A percentile compares a stretch with the other conserved stretches of the same genome.
Conservation (phyloP, 1,140 invertebrate species). For the Achroia grisella region DNA sequence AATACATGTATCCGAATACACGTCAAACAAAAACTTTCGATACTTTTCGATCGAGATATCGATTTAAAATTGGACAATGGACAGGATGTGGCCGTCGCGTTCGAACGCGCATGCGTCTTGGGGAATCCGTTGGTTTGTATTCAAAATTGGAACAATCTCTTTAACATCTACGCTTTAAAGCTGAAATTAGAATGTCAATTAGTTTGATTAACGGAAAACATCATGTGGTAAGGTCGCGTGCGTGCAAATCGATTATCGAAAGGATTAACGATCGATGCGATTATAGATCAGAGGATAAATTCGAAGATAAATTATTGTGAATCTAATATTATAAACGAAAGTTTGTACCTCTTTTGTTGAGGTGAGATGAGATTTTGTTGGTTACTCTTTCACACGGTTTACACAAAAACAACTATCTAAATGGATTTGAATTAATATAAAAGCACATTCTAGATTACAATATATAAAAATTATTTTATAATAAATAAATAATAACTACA, state of each 20-base stretch:
- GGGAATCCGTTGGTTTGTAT: background rate
- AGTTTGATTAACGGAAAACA: constrained; percentile 4
- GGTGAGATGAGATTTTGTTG: no score
- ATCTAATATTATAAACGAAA: no score
- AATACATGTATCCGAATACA: no score
- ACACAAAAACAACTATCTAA: no score
- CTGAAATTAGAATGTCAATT: constrained; percentile 8
- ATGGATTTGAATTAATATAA: no score
- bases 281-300: constrained; percentile 22
- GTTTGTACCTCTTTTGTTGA: no score
- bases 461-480: no score
- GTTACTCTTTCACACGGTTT: no score
- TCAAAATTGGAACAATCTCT: constrained; percentile 1
- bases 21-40: constrained; percentile 16
- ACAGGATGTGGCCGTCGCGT: constrained; percentile 38
- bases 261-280: constrained; percentile 25
- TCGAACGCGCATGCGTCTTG: constrained; percentile 24
- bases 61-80: constrained; percentile 32
- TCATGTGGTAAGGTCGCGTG: constrained; percentile 30
- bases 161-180: constrained; percentile 9
- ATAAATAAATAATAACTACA: no score
- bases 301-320: constrained; percentile 14
- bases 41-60: constrained; percentile 20
- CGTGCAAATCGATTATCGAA: constrained; percentile 45
- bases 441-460: no score